Evolutionary conservation across 2,888 invertebrate species (phyloP).

Genomic region (Andrena haemorrhoa): DNA sequence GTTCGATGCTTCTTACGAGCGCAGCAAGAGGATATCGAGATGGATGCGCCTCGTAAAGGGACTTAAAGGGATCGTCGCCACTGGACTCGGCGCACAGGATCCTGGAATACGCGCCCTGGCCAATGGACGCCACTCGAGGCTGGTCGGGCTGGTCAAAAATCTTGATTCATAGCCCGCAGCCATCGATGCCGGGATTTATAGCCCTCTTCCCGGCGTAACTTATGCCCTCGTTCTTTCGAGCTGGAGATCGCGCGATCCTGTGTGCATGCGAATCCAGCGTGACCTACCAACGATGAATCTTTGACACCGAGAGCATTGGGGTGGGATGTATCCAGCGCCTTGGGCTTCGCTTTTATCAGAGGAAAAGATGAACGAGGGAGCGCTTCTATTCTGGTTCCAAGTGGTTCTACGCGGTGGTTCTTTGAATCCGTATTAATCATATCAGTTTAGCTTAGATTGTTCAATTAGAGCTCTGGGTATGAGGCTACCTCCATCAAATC

Average conservation of each 20-base stretch:
- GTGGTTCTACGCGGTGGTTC: background rate
- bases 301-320: constrained; percentile 22
- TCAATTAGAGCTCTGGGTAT: too few relatives aligned
- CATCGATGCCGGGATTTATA: constrained; percentile 77
- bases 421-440: too few relatives aligned
- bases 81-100: background rate
- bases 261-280: constrained; percentile 64
- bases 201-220: constrained; percentile 68
- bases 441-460: too few relatives aligned
- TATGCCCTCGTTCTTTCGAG: constrained; percentile 60
- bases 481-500: too few relatives aligned
- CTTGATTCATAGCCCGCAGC: constrained; percentile 77
- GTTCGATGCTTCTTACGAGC: background rate
- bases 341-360: background rate
- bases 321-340: constrained; percentile 5
- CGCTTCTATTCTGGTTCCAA: background rate
- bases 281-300: constrained; percentile 44
- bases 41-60: background rate
- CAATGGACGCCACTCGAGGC: background rate
- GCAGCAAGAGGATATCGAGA: background rate
- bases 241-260: constrained; percentile 41
- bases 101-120: background rate
- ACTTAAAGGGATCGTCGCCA: constrained; percentile 3
- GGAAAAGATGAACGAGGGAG: background rate
- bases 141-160: constrained; percentile 65